phyloP scores from a whole-genome alignment of 1,140 invertebrate genomes.

The Oryzaephilus surinamensis region DNA sequence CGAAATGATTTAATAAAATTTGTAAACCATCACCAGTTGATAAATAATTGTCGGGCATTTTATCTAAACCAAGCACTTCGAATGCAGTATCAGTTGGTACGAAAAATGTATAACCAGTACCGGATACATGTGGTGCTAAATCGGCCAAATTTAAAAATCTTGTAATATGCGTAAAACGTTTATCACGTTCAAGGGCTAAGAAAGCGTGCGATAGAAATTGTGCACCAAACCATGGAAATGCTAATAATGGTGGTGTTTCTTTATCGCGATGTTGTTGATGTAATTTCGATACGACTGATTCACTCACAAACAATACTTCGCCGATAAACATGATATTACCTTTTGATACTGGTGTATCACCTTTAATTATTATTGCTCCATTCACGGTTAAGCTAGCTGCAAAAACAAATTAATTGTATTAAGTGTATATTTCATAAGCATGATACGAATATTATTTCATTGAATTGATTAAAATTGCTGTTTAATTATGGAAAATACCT shows the following conservation, averaged over 20 bases:
- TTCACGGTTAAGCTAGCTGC: conserved; percentile 42
- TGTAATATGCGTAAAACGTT: conserved; percentile 46
- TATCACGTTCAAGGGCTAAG: conserved; percentile 44
- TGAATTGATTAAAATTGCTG: no score
- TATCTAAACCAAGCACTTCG: conserved; percentile 41
- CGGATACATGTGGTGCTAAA: conserved; percentile 45
- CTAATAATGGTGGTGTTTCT: conserved; percentile 50
- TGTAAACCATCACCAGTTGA: conserved; percentile 42
- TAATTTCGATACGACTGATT: conserved; percentile 45
- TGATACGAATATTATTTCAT: no score
- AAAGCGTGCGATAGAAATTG: conserved; percentile 52
- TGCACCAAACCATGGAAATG: conserved; percentile 51
- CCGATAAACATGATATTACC: conserved; percentile 51
- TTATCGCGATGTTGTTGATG: conserved; percentile 50
- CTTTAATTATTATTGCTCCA: conserved; percentile 45
- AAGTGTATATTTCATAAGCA: no score
- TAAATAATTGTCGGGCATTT: conserved; percentile 46
- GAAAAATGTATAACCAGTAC: conserved; percentile 52
- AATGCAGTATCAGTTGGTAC: conserved; percentile 50
- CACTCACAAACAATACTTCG: conserved; percentile 49
- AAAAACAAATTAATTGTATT: conserved; percentile 6
- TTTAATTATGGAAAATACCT: conserved; percentile 36
- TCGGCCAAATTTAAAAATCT: conserved; percentile 48
- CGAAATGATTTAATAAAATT: conserved; percentile 50
- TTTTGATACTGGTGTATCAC: conserved; percentile 44